A percentile compares a stretch with the other conserved stretches of the same genome.
Conservation (phyloP, 2,797 vertebrate species). For the Phalloptychus januarius region DNA sequence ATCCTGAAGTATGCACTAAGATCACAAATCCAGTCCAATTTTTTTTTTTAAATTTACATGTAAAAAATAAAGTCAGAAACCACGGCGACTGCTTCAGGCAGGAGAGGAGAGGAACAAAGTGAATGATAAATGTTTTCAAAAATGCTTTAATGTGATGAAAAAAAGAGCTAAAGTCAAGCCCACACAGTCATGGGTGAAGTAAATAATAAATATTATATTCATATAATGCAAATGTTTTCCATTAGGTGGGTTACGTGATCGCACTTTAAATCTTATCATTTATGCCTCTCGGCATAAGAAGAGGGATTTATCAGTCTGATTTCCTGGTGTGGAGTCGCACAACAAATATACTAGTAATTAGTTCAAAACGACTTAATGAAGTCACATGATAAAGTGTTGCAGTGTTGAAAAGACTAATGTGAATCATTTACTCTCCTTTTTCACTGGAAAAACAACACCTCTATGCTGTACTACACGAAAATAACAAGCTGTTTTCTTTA, state of each 20-base stretch:
- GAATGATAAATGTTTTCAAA: conserved; percentile 15
- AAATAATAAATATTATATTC: not conserved
- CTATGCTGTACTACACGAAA: not conserved
- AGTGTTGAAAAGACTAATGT: not conserved
- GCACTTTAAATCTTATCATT: conserved; percentile 15
- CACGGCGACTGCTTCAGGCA: not conserved
- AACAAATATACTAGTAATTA: not conserved
- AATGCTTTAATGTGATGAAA: not conserved
- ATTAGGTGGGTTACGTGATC: conserved; percentile 8
- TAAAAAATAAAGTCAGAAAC: not conserved
- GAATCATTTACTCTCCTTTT: not conserved
- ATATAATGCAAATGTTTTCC: conserved; percentile 9
- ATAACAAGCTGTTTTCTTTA: not conserved
- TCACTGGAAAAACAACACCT: not conserved
- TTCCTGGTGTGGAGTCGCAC: not conserved
- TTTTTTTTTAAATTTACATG: not conserved
- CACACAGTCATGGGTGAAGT: not conserved
- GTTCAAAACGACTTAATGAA: not conserved
- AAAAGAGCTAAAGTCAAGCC: not conserved
- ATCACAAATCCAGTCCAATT: not conserved
- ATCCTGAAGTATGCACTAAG: not conserved
- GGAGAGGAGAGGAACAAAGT: conserved; percentile 5
- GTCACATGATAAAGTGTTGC: not conserved
- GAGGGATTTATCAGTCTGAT: conserved; percentile 26
- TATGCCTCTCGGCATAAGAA: conserved; percentile 11